Percentiles rank a stretch among this genome's conserved stretches.
Conservation (phyloP, 2,888 invertebrate genomes). For the Neelides folsomi region DNA sequence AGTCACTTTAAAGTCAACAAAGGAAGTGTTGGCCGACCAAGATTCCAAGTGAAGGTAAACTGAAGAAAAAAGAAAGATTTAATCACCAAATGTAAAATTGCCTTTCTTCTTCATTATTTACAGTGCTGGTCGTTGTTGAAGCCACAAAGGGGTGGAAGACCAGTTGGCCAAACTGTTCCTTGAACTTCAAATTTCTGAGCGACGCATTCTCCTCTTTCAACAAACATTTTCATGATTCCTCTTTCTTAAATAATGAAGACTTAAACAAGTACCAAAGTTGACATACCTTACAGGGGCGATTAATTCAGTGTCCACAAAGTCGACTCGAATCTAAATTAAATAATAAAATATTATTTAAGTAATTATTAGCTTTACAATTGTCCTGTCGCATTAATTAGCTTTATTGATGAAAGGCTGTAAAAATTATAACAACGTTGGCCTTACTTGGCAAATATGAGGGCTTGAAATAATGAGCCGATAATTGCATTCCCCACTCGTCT, state of each 20-base stretch:
- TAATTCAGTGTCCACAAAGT: conserved; percentile 33
- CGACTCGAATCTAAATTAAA: conserved; percentile 25
- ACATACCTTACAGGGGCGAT: conserved; percentile 19
- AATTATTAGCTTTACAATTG: not conserved
- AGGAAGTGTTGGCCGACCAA: conserved; percentile 21
- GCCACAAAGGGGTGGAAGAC: conserved; percentile 32
- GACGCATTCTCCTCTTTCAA: conserved; percentile 28
- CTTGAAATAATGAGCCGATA: conserved; percentile 26
- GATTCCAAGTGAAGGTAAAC: conserved; percentile 33
- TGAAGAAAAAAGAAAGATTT: conserved; percentile 7
- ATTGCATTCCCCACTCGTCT: conserved; percentile 21
- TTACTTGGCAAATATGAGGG: conserved; percentile 31
- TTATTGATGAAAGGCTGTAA: not conserved
- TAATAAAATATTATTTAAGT: not conserved
- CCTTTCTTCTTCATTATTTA: conserved; percentile 10
- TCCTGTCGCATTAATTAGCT: not conserved
- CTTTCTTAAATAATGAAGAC: too few species aligned
- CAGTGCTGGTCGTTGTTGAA: conserved; percentile 32
- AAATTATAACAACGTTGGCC: not conserved
- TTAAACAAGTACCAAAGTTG: too few species aligned
- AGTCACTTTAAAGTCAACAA: conserved; percentile 31
- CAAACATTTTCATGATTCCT: too few species aligned
- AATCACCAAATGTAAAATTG: conserved; percentile 1
- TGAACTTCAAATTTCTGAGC: conserved; percentile 32
- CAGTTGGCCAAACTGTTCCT: conserved; percentile 32